phyloP scores from a whole-genome alignment of 2,113 vertebrate species.

The Centropus bengalensis region DNA sequence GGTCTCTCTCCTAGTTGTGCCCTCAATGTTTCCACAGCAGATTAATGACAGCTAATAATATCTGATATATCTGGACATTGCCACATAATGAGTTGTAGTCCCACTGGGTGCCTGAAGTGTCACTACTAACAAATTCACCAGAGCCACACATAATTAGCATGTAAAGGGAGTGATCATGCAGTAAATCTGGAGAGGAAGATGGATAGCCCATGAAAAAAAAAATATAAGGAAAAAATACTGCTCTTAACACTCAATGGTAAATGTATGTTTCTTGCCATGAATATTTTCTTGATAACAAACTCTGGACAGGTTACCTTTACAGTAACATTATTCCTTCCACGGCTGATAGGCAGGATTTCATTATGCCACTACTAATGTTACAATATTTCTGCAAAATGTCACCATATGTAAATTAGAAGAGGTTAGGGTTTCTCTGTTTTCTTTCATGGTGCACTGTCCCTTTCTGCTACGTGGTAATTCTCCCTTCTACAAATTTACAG shows the following conservation, averaged over 20 bases:
- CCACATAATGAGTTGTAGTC: slow-evolving; percentile 97
- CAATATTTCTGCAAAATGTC: slow-evolving; percentile 99
- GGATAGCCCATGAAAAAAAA: slow-evolving; percentile 81
- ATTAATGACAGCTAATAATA: slow-evolving; percentile 99
- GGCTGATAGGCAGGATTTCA: slow-evolving; percentile 97
- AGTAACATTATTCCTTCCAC: slow-evolving; percentile 98
- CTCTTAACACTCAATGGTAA: slow-evolving; percentile 83
- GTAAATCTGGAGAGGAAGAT: slow-evolving; percentile 92
- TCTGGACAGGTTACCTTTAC: slow-evolving; percentile 97
- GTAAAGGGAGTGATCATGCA: slow-evolving; percentile 90
- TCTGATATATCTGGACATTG: slow-evolving; percentile 99
- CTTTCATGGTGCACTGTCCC: slow-evolving; percentile 83
- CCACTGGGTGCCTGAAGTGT: slow-evolving; percentile 94
- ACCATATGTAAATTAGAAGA: slow-evolving; percentile 96
- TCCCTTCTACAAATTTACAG: not conserved
- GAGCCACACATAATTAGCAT: slow-evolving; percentile 93
- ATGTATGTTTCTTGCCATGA: slow-evolving; percentile 86
- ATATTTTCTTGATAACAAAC: slow-evolving; percentile 91
- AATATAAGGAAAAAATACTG: slow-evolving; percentile 77
- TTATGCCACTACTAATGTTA: slow-evolving; percentile 94
- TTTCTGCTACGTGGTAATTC: slow-evolving; percentile 19
- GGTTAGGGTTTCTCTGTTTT: slow-evolving; percentile 87
- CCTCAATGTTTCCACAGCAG: slow-evolving; percentile 87
- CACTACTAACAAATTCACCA: slow-evolving; percentile 98
- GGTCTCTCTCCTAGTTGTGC: slow-evolving; percentile 74